These are phyloP conservation scores for Machimus rusticus DNA, from an alignment of 2,888 invertebrate species.

Conservation along the genomic window DNA sequence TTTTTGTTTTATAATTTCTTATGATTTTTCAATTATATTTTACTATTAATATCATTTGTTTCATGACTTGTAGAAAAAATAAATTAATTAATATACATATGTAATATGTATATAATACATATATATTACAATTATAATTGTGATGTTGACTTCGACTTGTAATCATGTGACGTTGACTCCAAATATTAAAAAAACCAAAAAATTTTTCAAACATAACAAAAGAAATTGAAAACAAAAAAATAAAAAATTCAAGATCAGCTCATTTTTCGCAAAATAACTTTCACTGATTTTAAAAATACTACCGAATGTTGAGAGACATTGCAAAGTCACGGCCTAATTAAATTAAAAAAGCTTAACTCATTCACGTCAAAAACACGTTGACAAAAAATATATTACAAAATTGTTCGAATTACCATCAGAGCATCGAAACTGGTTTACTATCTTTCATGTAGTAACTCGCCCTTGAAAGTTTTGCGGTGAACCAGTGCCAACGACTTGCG, in stretches of 20 bases:
- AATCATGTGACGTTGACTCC: not conserved
- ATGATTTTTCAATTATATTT: too few species aligned
- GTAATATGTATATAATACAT: too few species aligned
- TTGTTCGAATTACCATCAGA: not conserved
- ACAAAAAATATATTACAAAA: not conserved
- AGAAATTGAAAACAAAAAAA: not conserved
- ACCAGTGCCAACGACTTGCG: not conserved
- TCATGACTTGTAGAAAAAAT: too few species aligned
- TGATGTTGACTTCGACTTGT: not conserved
- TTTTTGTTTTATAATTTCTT: too few species aligned
- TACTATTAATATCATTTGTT: too few species aligned
- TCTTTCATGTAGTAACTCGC: not conserved
- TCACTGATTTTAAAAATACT: not conserved
- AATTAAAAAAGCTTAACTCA: not conserved
- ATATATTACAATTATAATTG: too few species aligned
- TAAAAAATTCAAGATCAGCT: not conserved
- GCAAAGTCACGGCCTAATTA: not conserved
- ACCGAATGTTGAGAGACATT: not conserved
- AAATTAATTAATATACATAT: too few species aligned
- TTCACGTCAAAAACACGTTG: not conserved
- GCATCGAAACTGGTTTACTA: not conserved
- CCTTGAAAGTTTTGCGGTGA: not conserved
- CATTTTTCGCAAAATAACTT: not conserved
- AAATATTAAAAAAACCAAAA: not conserved
- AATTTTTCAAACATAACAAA: not conserved